Evolutionary conservation across 2,113 vertebrate species (phyloP).

Genomic region (Crotalus horridus): DNA sequence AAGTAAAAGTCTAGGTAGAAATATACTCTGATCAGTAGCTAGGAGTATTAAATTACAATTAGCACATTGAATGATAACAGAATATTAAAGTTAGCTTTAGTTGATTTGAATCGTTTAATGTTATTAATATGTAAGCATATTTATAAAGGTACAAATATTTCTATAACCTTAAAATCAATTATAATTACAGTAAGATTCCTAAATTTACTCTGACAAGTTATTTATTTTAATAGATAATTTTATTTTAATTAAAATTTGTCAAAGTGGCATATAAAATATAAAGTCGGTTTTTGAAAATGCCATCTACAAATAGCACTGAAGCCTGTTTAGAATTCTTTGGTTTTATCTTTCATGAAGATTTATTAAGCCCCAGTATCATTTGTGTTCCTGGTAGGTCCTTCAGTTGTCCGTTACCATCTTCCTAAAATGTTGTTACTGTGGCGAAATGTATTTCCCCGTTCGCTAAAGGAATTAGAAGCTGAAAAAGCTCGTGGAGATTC

Average conservation of each 20-base stretch:
- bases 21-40: not conserved
- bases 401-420: slow-evolving; percentile 94
- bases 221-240: not conserved
- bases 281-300: not conserved
- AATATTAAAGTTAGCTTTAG: not conserved
- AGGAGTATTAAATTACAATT: not conserved
- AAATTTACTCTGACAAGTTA: not conserved
- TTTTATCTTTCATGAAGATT: not conserved
- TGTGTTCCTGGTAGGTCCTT: slow-evolving; percentile 75
- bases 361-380: not conserved
- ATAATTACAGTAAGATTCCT: not conserved
- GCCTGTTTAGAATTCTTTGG: not conserved
- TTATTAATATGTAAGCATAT: not conserved
- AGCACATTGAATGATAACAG: not conserved
- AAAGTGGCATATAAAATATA: not conserved
- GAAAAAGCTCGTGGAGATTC: slow-evolving; percentile 95
- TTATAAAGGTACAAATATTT: not conserved
- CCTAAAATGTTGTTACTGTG: slow-evolving; percentile 97
- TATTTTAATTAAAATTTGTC: not conserved
- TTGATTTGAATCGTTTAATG: not conserved
- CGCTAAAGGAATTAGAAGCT: slow-evolving; percentile 94
- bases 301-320: not conserved
- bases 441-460: slow-evolving; percentile 97
- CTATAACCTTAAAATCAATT: not conserved
- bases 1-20: not conserved